phyloP scores from a whole-genome alignment of 2,797 vertebrate species.

The Pristis pectinata region DNA sequence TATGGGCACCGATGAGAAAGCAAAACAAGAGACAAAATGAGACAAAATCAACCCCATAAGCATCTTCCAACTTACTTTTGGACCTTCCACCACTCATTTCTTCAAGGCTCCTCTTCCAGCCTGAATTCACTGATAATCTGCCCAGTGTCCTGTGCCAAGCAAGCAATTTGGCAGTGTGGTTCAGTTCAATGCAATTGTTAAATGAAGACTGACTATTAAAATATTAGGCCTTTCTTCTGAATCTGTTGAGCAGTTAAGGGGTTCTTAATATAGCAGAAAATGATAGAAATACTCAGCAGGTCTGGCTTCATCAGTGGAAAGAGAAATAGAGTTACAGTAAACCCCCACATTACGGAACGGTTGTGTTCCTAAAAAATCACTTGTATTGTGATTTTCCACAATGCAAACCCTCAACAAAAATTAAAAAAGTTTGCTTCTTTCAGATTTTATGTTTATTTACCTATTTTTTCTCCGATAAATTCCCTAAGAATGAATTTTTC shows the following conservation, averaged over 20 bases:
- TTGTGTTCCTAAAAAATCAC: no score
- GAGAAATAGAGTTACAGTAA: no score
- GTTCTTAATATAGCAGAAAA: not conserved
- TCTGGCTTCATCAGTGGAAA: no score
- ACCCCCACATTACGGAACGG: no score
- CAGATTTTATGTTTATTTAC: no score
- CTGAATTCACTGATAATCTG: not conserved
- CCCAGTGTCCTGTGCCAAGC: not conserved
- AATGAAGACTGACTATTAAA: not conserved
- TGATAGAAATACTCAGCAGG: no score
- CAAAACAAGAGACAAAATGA: not conserved
- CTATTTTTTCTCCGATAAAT: no score
- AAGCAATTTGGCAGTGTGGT: not conserved
- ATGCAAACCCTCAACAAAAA: no score
- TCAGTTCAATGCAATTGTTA: not conserved
- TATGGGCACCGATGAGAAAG: not conserved
- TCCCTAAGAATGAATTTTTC: no score
- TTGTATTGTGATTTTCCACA: no score
- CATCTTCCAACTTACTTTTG: not conserved
- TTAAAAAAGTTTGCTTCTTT: no score
- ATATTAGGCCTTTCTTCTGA: not conserved
- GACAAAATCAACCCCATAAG: not conserved
- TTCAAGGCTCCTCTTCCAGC: not conserved
- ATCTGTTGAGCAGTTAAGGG: not conserved
- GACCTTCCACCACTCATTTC: not conserved